Evolutionary conservation across 2,888 invertebrate species (phyloP).

Genomic region (Tiphia femorata): DNA sequence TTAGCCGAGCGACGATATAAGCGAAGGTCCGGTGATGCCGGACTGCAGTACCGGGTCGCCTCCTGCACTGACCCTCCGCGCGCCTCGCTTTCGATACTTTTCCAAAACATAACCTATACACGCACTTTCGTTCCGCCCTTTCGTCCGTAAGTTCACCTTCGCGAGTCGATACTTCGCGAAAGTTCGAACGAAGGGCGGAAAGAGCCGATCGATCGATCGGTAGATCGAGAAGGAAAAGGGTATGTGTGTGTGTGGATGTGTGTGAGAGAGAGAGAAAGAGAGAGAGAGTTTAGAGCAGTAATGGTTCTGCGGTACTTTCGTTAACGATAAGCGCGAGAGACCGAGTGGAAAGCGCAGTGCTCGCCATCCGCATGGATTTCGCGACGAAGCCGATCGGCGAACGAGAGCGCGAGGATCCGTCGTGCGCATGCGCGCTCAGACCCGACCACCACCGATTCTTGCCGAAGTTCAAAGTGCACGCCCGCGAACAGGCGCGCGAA

Average conservation of each 20-base stretch:
- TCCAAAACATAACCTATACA: no score
- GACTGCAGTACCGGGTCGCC: constrained; percentile 67
- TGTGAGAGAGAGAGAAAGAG: no score
- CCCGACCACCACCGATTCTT: constrained; percentile 26
- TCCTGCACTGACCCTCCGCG: constrained; percentile 65
- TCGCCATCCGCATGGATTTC: no score
- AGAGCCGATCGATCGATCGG: background rate
- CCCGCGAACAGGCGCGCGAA: constrained; percentile 20
- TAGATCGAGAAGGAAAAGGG: no score
- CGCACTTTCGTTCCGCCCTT: constrained; percentile 9
- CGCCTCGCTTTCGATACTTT: constrained; percentile 41
- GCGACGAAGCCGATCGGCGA: no score
- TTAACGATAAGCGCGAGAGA: no score
- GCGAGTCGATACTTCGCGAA: background rate
- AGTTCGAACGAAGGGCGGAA: background rate
- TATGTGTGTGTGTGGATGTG: no score
- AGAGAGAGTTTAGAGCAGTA: no score
- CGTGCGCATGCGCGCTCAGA: no score
- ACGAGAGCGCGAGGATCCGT: no score
- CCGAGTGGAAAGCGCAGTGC: no score
- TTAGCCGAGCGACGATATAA: constrained; percentile 68
- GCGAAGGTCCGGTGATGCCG: constrained; percentile 66
- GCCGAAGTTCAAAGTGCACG: constrained; percentile 18
- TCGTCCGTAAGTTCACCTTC: background rate
- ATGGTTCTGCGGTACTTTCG: no score